These are phyloP conservation scores for Eremophila alpestris DNA, from an alignment of 2,797 vertebrate species.

Conservation along the genomic window DNA sequence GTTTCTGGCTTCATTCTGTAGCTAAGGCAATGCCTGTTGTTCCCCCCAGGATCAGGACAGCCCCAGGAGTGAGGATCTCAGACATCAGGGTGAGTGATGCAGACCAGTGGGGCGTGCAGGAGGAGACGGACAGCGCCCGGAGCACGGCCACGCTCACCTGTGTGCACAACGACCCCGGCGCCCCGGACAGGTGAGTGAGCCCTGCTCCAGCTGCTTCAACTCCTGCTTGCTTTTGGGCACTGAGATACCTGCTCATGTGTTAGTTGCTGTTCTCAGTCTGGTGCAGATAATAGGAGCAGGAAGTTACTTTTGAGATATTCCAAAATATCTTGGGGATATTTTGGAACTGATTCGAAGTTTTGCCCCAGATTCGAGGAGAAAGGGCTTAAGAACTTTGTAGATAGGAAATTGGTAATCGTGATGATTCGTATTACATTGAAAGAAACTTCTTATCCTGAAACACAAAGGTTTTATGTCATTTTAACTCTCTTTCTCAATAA, in stretches of 20 bases:
- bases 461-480: not conserved
- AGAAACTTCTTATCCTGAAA: not conserved
- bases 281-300: too few species aligned
- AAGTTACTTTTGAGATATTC: too few species aligned
- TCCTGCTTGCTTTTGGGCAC: too few species aligned
- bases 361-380: not conserved
- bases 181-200: conserved; percentile 84
- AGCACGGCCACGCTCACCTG: conserved; percentile 85
- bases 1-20: not conserved
- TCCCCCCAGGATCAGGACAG: conserved; percentile 87
- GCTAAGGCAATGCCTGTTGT: not conserved
- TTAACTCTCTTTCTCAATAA: not conserved
- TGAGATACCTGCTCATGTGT: too few species aligned
- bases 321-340: too few species aligned
- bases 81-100: conserved; percentile 86
- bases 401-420: not conserved
- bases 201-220: too few species aligned
- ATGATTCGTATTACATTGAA: not conserved
- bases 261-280: too few species aligned
- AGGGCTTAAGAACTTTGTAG: not conserved
- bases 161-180: conserved; percentile 79
- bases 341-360: too few species aligned
- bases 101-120: conserved; percentile 92
- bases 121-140: conserved; percentile 85
- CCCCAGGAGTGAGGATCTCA: conserved; percentile 86